Conservation (phyloP, 1,140 invertebrate genomes). For the Potamilus streckersoni region DNA sequence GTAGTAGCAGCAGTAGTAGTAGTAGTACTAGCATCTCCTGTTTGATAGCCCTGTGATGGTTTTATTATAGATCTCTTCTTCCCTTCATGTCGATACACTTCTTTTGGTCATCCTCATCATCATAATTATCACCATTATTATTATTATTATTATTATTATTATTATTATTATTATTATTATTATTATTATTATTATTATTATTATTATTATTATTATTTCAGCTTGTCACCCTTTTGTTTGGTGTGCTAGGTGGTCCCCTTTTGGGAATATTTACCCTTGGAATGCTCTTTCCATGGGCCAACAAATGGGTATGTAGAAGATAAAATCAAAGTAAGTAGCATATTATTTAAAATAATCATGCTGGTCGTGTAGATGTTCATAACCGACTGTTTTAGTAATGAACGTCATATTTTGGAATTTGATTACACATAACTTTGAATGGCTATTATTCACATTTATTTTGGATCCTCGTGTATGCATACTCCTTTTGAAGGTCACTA, state of each 20-base stretch:
- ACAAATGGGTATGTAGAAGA: constrained; percentile 35
- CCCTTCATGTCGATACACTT: neutral
- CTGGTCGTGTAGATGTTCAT: neutral
- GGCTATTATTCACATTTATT: neutral
- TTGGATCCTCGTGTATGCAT: neutral
- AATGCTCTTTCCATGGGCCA: constrained; percentile 64
- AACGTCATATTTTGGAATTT: neutral
- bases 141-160: too few relatives aligned
- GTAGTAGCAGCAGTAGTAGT: too few relatives aligned
- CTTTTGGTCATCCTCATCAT: neutral
- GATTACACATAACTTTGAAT: neutral
- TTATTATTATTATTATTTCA: constrained; percentile 65
- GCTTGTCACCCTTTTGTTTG: constrained; percentile 69
- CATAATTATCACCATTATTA: too few relatives aligned
- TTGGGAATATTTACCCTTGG: constrained; percentile 64
- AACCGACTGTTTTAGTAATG: neutral
- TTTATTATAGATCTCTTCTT: neutral
- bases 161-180: too few relatives aligned
- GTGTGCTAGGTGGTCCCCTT: constrained; percentile 61
- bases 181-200: neutral
- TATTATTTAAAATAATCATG: neutral
- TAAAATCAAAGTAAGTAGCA: neutral
- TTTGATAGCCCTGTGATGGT: neutral
- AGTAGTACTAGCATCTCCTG: constrained; percentile 8
- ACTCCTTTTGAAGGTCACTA: too few relatives aligned